These are phyloP conservation scores for Anser cygnoides DNA, from an alignment of 2,113 vertebrate genomes.

Conservation along the genomic window DNA sequence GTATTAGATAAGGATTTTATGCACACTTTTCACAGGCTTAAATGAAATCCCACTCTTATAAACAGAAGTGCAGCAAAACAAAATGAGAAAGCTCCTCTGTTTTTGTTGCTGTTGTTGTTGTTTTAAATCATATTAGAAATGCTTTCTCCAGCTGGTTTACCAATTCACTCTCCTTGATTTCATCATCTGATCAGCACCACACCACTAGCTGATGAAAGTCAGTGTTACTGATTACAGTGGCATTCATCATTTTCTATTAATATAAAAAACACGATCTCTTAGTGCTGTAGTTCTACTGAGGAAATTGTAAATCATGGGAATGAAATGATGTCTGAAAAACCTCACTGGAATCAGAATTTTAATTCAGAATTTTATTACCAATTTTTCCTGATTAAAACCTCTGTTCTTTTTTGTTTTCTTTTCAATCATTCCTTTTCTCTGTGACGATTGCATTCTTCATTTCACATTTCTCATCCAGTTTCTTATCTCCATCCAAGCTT, in stretches of 20 bases:
- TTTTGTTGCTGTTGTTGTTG: constrained; percentile 25
- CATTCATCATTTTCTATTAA: constrained; percentile 34
- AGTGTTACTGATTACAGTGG: constrained; percentile 19
- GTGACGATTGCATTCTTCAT: not conserved
- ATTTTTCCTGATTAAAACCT: not conserved
- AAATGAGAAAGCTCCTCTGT: constrained; percentile 2
- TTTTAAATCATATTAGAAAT: constrained; percentile 28
- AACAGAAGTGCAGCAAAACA: not conserved
- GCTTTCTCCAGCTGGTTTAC: constrained; percentile 38
- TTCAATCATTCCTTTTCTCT: not conserved
- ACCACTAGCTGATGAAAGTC: constrained; percentile 55
- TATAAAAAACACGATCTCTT: not conserved
- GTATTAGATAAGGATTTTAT: not conserved
- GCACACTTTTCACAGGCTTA: not conserved
- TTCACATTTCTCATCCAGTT: not conserved
- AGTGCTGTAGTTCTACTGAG: not conserved
- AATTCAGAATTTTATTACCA: not conserved
- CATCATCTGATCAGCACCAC: constrained; percentile 50
- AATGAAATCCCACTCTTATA: not conserved
- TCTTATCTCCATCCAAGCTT: not conserved
- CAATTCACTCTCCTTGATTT: constrained; percentile 44
- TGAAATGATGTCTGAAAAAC: not conserved
- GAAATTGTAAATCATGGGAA: not conserved
- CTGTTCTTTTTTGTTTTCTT: not conserved
- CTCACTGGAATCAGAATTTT: not conserved